Evolutionary conservation across 2,113 vertebrate genomes (phyloP).

Genomic region (Passer domesticus): DNA sequence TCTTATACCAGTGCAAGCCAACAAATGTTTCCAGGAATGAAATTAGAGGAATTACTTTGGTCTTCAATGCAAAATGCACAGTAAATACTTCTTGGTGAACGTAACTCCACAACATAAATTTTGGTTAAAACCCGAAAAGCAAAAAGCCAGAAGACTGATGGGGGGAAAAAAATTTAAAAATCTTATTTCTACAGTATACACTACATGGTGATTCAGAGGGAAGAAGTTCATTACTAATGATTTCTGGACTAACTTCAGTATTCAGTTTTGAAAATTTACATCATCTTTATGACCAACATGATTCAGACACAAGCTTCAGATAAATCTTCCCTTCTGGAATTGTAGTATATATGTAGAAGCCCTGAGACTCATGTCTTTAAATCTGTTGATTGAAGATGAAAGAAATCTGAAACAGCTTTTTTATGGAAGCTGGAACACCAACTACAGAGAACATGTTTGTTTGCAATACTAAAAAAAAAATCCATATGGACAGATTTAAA

Average conservation of each 20-base stretch:
- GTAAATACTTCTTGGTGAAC: background rate
- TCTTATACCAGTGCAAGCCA: background rate
- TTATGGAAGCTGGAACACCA: background rate
- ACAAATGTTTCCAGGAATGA: background rate
- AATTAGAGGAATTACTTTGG: background rate
- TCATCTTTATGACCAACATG: background rate
- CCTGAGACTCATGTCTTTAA: background rate
- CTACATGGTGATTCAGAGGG: background rate
- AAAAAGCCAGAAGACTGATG: background rate
- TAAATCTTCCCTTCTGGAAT: background rate
- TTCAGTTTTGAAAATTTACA: background rate
- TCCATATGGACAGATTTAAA: background rate
- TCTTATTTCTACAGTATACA: background rate
- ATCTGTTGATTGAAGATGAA: accelerated
- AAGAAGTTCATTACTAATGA: background rate
- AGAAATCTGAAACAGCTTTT: background rate
- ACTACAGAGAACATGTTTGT: background rate
- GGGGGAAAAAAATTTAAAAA: background rate
- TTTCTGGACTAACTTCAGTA: background rate
- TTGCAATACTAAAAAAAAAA: background rate
- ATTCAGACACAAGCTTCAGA: background rate
- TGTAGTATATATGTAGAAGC: background rate
- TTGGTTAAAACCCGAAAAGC: background rate
- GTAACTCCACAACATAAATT: background rate
- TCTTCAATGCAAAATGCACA: background rate